Evolutionary conservation across 2,113 vertebrate species (phyloP), one percentile per base, ranked within the genome.

Genomic region (Misgurnus anguillicaudatus): DNA sequence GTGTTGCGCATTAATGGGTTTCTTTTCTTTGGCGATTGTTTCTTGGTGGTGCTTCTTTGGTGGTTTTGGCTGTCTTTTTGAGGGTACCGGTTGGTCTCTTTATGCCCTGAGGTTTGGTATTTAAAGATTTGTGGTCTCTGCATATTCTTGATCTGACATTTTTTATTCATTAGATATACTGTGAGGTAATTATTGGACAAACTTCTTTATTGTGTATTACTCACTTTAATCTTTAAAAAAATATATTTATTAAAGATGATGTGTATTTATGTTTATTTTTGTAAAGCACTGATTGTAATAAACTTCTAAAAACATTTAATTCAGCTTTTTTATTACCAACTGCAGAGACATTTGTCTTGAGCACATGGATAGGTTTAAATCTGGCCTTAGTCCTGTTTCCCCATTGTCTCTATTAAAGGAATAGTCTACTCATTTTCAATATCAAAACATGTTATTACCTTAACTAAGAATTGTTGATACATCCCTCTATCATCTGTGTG

Each of bases 1-100:
- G 53, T 60, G 67, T 81, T 81, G 19, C 2, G 47, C 39, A 1
- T 42, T 81, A 53, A 24, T 51, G 21, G 63, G 64, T 16, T 76
- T 62, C 36, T 76, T 63, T 70, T 60, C 66, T 39, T 24, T 65
- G 39, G 68, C 48, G 48, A 47, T 36, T n/a, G 38, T 24, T 39
- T 80, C 61, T 67, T 57, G 64, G 48, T 73, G 65, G 53, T 47
- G 68, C 19, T 83, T 70, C 53, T 63, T 60, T 48, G 19, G n/a
- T 66, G 4, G 41, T n/a, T 74, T n/a, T 5, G 9, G 77, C 75
- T 80, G 13, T 17, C 14, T 75, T 17, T 61, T 6, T 24, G 31
- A n/a, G 31, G 57, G 47, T 8, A 64, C 24, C 63, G 41, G 31
- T 21, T 41, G 53, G 10, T 58, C 36, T 58, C 68, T 16, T 42